Evolutionary conservation across 2,888 invertebrate species (phyloP), one percentile per base, ranked within the genome.

Genomic region (Ophioninae sp.): DNA sequence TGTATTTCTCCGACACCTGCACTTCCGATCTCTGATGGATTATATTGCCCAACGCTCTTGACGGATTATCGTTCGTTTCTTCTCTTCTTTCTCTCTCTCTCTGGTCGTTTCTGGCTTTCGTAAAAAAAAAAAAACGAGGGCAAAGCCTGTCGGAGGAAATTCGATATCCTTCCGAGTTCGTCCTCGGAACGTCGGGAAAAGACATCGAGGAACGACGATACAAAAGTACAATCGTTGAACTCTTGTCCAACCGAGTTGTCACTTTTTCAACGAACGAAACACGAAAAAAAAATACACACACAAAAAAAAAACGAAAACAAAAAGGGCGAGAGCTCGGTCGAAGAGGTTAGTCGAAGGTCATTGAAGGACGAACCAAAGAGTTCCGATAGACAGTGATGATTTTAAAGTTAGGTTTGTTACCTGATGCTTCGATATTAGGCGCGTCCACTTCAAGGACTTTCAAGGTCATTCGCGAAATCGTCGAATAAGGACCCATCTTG

Each of bases 21-120:
- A 87, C 87, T 87, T 88, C 85, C 87, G 86, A 86, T 88, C 85
- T 84, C 87, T 93, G 92, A 93, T 92, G 91, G 92, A 93, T 93
- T 92, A 91, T 89, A 89, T 88, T 89, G 90, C 88, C 89, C 88
- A 89, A 87, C 85, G 87, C 87, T 89, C 88, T 88, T 91, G 92
- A 93, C 91, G 89, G 91, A 91, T 92, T 90, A 91, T 91, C 89
- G 88, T 78, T 85, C 87, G 87, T 85, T 88, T 39, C 88, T 82
- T 81, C 67, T 44, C 59, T 67, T 13, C 72, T 76, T 0, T 61
- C 59, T 39, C 57, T 50, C 72, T 65, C 59, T 82, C 50, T 41
- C 41, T 83, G 61, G 2, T 37, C n/a, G 2, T 61, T 8, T 61
- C 65, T 50, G 7, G 6, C 44, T 59, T 21, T 59, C 59, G 69